These are phyloP conservation scores for Leuciscus waleckii DNA, from an alignment of 2,797 vertebrate species.

Conservation along the genomic window DNA sequence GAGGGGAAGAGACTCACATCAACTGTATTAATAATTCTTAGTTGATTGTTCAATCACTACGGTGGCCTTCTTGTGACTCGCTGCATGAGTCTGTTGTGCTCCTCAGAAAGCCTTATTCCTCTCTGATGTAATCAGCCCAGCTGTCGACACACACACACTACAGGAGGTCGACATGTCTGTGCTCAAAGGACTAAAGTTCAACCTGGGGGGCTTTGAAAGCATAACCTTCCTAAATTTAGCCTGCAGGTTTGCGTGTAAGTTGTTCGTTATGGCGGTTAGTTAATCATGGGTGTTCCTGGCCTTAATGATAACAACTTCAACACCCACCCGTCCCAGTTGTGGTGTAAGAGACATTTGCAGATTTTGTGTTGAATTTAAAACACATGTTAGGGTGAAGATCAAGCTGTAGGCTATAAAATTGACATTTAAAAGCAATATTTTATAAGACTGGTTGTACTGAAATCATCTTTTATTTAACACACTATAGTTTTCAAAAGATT, in stretches of 20 bases:
- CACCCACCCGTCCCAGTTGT: background rate
- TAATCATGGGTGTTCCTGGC: slow-evolving; percentile 9
- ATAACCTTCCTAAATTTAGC: slow-evolving; percentile 32
- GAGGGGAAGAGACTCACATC: background rate
- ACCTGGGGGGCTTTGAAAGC: slow-evolving; percentile 15
- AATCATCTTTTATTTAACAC: background rate
- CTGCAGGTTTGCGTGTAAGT: background rate
- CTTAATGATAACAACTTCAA: background rate
- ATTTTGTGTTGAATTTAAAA: background rate
- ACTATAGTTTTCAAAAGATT: background rate
- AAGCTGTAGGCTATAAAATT: background rate
- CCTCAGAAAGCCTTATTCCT: background rate
- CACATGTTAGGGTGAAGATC: too few species aligned
- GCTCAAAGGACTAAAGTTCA: slow-evolving; percentile 27
- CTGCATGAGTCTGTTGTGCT: background rate
- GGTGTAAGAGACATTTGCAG: background rate
- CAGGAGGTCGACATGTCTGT: background rate
- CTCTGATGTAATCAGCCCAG: slow-evolving; percentile 25
- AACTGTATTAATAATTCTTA: background rate
- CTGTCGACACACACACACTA: slow-evolving; percentile 21
- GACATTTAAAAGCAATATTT: background rate
- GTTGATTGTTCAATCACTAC: background rate
- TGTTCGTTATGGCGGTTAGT: slow-evolving; percentile 2
- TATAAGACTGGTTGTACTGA: background rate
- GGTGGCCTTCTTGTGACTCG: slow-evolving; percentile 3